Evolutionary conservation across 2,888 invertebrate species (phyloP), one percentile per base, ranked within the genome.

Genomic region (Dyspetes luteomarginatus): DNA sequence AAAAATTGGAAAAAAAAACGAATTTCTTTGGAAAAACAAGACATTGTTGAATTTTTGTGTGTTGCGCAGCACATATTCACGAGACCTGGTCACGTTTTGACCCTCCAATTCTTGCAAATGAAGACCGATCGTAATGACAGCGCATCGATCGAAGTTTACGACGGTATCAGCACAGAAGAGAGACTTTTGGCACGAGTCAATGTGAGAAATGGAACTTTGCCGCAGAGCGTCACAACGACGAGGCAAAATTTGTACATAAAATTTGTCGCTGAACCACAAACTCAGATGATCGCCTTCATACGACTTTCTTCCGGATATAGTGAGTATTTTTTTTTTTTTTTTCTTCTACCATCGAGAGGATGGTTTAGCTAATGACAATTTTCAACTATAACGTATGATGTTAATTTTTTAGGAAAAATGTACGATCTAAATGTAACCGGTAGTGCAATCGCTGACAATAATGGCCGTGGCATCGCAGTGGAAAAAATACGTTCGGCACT

Each of bases 391-490:
- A n/a, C n/a, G n/a, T n/a, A n/a, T n/a, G n/a, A n/a, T 36, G 1
- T 5, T 36, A 5, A 12, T 73, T 81, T 84, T 86, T 0, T 83
- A 93, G 94, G 91, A 76, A 94, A 97, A 93, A 95, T 95, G 26
- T 97, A 96, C 90, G 98, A 99, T 91, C 93, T 99, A 71, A 97
- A 97, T 87, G 94, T 99, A 17, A 96, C 96, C 0, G 95, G 97
- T 87, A 96, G 97, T 0, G 95, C 95, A 41, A 95, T 99, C 78
- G 95, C 96, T 1, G 96, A 97, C 90, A 99, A 99, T 92, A 96
- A 96, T 85, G 99, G 99, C 0, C 95, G 98, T 90, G 99, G 99
- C n/a, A 95, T 99, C 65, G 97, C 95, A n/a, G 95, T 97, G 12
- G 97, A 98, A 91, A 97, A 98, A 91, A 93, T 99, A 72, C 94